A percentile compares a stretch with the other conserved stretches of the same genome.
These are phyloP conservation scores for Amblyjoppa proteus DNA, from an alignment of 2,888 invertebrate genomes.

Conservation along the genomic window DNA sequence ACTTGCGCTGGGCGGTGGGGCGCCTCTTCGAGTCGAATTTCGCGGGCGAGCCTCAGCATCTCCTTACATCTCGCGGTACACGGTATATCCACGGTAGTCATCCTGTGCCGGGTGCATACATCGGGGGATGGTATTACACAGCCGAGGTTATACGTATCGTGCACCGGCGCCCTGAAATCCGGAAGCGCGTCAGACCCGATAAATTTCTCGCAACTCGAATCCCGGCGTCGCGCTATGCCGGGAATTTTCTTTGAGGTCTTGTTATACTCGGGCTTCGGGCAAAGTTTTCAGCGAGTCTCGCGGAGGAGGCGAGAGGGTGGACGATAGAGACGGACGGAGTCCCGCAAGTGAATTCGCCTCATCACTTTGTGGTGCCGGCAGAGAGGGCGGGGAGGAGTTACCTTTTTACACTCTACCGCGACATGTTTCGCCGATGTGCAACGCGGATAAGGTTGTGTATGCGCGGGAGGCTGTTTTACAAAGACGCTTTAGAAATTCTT, in stretches of 20 bases:
- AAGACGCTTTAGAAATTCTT: slow-evolving; percentile 28
- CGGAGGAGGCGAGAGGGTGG: slow-evolving; percentile 6
- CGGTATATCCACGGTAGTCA: background rate
- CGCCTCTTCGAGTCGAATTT: background rate
- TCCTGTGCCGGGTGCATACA: slow-evolving; percentile 32
- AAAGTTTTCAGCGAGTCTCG: slow-evolving; percentile 25
- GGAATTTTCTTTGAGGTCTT: slow-evolving; percentile 45
- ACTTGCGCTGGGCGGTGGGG: slow-evolving; percentile 21
- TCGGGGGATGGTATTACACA: slow-evolving; percentile 17
- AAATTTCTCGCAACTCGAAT: slow-evolving; percentile 40
- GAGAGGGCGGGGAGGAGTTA: background rate
- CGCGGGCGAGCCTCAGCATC: background rate
- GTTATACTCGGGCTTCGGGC: slow-evolving; percentile 17
- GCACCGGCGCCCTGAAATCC: background rate
- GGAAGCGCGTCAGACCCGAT: slow-evolving; percentile 45
- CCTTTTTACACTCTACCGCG: slow-evolving; percentile 21
- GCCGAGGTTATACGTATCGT: background rate
- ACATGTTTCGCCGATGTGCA: background rate
- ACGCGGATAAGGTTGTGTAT: background rate
- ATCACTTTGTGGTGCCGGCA: slow-evolving; percentile 24
- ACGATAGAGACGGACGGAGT: slow-evolving; percentile 8
- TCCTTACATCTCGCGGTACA: slow-evolving; percentile 9
- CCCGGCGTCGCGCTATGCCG: background rate
- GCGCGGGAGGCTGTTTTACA: background rate
- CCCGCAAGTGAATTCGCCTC: slow-evolving; percentile 43